A percentile compares a stretch with the other conserved stretches of the same genome.
Evolutionary conservation across 2,797 vertebrate species (phyloP).

Genomic region (Austrolebias charrua): DNA sequence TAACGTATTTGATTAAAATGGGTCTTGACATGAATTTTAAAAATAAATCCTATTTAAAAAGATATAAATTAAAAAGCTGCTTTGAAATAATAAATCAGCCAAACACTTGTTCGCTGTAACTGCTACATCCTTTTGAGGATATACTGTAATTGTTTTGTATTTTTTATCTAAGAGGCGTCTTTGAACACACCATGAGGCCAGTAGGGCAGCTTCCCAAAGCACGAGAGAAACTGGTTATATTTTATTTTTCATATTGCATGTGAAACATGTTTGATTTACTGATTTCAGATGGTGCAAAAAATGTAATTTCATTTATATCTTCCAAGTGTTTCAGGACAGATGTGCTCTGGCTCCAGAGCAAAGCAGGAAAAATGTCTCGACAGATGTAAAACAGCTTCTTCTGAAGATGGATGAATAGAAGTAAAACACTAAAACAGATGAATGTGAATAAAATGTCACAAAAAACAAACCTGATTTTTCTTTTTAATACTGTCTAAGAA

Average conservation of each 20-base stretch:
- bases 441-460: constrained; percentile 58
- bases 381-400: constrained; percentile 42
- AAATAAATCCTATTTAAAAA: no score
- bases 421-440: constrained; percentile 12
- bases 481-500: constrained; percentile 10
- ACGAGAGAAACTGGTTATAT: not conserved
- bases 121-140: no score
- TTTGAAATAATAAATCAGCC: no score
- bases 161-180: no score
- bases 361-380: constrained; percentile 46
- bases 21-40: no score
- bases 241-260: constrained; percentile 46
- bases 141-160: no score
- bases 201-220: not conserved
- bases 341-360: constrained; percentile 44
- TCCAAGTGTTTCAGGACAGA: constrained; percentile 36
- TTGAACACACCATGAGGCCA: no score
- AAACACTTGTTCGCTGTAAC: no score
- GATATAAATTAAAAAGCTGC: no score
- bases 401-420: constrained; percentile 17
- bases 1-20: no score
- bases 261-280: constrained; percentile 17
- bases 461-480: constrained; percentile 17
- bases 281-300: constrained; percentile 36
- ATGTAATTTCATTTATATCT: constrained; percentile 42